Evolutionary conservation across 2,113 vertebrate species (phyloP).

Genomic region (Forbesichthys papilliferus): DNA sequence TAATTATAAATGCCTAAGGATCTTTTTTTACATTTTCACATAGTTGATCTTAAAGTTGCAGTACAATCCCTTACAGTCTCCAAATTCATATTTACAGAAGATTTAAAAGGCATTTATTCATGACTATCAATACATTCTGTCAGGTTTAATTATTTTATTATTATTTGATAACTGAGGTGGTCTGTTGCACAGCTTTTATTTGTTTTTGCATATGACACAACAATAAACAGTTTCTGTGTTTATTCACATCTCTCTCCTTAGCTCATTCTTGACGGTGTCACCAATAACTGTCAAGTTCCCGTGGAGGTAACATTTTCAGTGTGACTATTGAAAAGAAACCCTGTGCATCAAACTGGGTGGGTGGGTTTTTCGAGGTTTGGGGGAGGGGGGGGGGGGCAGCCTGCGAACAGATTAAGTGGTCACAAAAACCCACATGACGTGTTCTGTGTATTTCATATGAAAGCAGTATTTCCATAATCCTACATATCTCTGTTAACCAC

Average conservation of each 20-base stretch:
- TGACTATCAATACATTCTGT: not conserved
- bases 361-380: not conserved
- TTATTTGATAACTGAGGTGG: conserved; percentile 9
- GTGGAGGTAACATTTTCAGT: conserved; percentile 61
- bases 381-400: not conserved
- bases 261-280: conserved; percentile 21
- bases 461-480: conserved; percentile 72
- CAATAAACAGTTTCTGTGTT: conserved; percentile 30
- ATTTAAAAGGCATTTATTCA: not conserved
- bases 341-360: conserved; percentile 46
- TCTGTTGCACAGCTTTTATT: not conserved
- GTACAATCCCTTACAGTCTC: not conserved
- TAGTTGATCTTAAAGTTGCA: not conserved
- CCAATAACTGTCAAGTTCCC: conserved; percentile 64
- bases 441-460: conserved; percentile 67
- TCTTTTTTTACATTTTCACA: not conserved
- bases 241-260: conserved; percentile 18
- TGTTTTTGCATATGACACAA: conserved; percentile 9
- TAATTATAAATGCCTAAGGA: not conserved
- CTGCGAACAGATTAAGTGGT: conserved; percentile 73
- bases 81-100: not conserved
- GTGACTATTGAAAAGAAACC: conserved; percentile 56
- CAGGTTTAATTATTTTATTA: not conserved
- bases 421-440: conserved; percentile 63
- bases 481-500: conserved; percentile 79